These are phyloP conservation scores for Micoletzkya japonica DNA, from an alignment of 2,888 invertebrate genomes.

Conservation along the genomic window DNA sequence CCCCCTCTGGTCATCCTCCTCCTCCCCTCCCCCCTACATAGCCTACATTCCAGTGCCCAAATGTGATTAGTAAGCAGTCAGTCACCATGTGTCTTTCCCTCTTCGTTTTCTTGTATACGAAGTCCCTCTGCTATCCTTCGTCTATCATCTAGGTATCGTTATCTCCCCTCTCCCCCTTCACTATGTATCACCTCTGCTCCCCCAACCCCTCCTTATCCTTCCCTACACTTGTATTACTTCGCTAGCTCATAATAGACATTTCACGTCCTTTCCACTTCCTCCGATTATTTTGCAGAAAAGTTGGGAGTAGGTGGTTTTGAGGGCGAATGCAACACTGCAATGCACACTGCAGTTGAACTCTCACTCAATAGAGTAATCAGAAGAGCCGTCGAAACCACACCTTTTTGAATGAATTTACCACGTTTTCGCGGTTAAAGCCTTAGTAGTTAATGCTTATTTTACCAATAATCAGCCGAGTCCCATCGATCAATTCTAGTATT, in stretches of 20 bases:
- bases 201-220: not conserved
- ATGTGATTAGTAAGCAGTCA: not conserved
- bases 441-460: too few species aligned
- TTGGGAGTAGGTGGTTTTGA: too few species aligned
- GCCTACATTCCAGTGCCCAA: not conserved
- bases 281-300: not conserved
- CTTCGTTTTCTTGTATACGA: not conserved
- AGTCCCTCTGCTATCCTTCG: not conserved
- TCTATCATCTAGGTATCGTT: not conserved
- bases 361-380: too few species aligned
- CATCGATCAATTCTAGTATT: not conserved
- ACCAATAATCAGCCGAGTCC: not conserved
- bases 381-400: too few species aligned
- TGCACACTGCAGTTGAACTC: too few species aligned
- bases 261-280: not conserved
- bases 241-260: not conserved
- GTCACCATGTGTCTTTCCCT: not conserved
- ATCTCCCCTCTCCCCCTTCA: not conserved
- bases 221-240: not conserved
- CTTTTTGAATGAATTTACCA: too few species aligned
- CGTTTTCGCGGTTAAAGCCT: too few species aligned
- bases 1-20: conserved; percentile 2
- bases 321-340: too few species aligned
- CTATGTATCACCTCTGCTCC: not conserved
- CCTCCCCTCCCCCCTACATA: not conserved